Base-by-base conservation (phyloP, 1,140 invertebrate species). In the Drosophila tropicalis region DNA sequence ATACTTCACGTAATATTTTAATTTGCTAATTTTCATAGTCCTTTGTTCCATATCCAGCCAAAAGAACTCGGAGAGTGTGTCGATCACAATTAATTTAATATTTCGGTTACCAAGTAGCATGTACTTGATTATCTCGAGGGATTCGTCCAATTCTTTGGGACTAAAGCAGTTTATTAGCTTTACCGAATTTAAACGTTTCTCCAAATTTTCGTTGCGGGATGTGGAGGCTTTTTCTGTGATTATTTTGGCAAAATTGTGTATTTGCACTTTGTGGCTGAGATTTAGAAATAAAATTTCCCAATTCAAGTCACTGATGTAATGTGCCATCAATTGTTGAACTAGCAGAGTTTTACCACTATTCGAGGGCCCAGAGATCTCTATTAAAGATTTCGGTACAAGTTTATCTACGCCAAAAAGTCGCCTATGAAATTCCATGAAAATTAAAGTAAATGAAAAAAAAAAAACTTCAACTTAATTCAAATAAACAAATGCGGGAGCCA, bases 51-150 rank as follows among this genome's bases (percentile, higher is more conserved):
- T n/a, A 19, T 72, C 58, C 19, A 57, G 57, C 70, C 70, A 68
- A 40, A 56, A 72, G 36, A 68, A 68, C 19, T 72, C 70, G 29
- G 65, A 44, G 5, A 72, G 47, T 12, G 70, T 62, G 22, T 72
- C 70, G 6, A 72, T 2, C 44, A 22, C 57, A 13, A 72, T 19
- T 10, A 68, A 19, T 12, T 72, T 41, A 9, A 70, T 13, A 12
- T 3, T 39, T 0, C 19, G 13, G 6, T 67, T 29, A 13, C 17
- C 22, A 17, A 55, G 2, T 10, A 66, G 15, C 29, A 34, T n/a
- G 12, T 34, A 72, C n/a, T 15, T 36, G 1, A 25, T 41, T 1
- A 13, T 10, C 6, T 2, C 10, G 0, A 72, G 13, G 5, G 44
- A 6, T 15, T 39, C 54, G 0, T 32, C n/a, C 0, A 72, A 32